Evolutionary conservation across 2,888 invertebrate species (phyloP).

Genomic region (Sicus ferrugineus): DNA sequence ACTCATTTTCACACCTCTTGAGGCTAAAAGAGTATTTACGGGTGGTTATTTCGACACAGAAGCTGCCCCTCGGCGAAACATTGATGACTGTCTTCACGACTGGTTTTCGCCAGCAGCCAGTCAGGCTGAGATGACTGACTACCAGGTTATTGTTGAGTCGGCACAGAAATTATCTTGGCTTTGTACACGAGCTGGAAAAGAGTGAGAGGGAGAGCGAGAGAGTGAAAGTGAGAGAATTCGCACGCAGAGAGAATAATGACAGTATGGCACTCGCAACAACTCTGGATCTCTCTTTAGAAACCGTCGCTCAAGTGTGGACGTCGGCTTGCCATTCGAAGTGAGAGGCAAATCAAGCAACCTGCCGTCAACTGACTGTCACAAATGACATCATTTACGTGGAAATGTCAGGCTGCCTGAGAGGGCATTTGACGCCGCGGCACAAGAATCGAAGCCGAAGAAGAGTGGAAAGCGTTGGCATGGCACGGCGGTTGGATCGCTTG

Average conservation of each 20-base stretch:
- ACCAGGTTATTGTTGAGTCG: not conserved
- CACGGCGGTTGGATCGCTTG: not conserved
- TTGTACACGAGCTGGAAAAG: not conserved
- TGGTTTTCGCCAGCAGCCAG: conserved; percentile 13
- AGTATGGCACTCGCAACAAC: no score
- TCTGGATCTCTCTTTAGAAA: no score
- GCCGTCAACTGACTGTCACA: conserved; percentile 11
- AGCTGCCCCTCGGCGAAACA: conserved; percentile 20
- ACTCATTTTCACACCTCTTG: conserved; percentile 16
- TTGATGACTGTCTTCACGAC: conserved; percentile 24
- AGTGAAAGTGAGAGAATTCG: not conserved
- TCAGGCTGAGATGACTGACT: not conserved
- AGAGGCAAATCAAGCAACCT: not conserved
- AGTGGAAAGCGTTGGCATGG: not conserved
- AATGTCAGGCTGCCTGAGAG: conserved; percentile 14
- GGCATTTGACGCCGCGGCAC: conserved; percentile 9
- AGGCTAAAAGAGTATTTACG: conserved; percentile 11
- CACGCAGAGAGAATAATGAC: not conserved
- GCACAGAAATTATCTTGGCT: not conserved
- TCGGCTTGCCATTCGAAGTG: conserved; percentile 5
- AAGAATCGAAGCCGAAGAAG: not conserved
- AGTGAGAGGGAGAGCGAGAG: not conserved
- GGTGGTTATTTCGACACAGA: conserved; percentile 11
- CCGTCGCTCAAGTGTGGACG: conserved; percentile 5
- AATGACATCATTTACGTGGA: conserved; percentile 25